Evolutionary conservation across 2,113 vertebrate species (phyloP), one percentile per base, ranked within the genome.

Genomic region (Sphaerodactylus townsendi): DNA sequence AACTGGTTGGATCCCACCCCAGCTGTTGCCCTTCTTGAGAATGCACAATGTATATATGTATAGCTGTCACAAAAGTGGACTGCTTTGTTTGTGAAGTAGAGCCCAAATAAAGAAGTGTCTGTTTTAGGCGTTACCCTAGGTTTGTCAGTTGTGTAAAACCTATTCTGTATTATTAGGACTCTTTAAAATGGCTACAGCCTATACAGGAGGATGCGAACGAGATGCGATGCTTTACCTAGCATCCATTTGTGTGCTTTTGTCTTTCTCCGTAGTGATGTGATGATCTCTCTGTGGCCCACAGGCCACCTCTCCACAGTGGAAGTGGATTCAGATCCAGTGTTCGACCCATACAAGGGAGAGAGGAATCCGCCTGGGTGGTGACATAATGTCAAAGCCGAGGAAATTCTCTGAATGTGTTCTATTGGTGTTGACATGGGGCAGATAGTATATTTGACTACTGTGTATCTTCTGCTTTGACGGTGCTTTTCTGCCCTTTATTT

Each of bases 401-500:
- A 87, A 39, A 79, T 65, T 68, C 84, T 69, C 86, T 89, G 3
- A 11, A 2, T 48, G 23, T 70, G 28, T 85, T 71, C 82, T 81
- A 84, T 7, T 2, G 80, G 65, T 44, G 37, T 10, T 50, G 48
- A 50, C 84, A 75, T 79, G 7, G 1, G 28, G 91, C 81, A 89
- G 87, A 50, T 28, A 93, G 88, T 89, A 76, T 86, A 92, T 81
- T 89, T 64, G 25, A 1, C 86, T 81, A 78, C 75, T 91, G 88
- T 90, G 23, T 94, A 91, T 79, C 83, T 95, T 89, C 89, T 92
- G 86, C n/a, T 0, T 92, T 95, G 91, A 93, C 10, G 70, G 25
- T 87, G 74, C 86, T 71, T 17, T 44, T 75, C 92, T 93, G 91
- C 91, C 88, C 93, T 91, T 87, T 85, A 85, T 93, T 83, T 88